Evolutionary conservation across 2,113 vertebrate genomes (phyloP), one percentile per base, ranked within the genome.

Genomic region (Menura novaehollandiae): DNA sequence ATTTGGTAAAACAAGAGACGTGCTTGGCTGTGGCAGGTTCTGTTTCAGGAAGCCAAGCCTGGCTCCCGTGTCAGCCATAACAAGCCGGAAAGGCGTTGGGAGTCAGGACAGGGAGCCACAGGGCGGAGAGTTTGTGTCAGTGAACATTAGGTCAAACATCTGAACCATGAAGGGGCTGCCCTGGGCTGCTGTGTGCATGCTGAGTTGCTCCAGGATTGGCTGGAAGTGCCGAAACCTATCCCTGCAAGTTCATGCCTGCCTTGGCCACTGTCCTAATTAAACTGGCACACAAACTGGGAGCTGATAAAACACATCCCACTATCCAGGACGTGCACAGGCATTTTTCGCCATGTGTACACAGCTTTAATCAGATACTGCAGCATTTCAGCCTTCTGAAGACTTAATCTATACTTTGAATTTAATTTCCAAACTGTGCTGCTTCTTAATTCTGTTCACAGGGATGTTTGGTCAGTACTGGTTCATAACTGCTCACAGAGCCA

Each of bases 221-320:
- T 94, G 78, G 35, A 78, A 60, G 69, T 86, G 89, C 58, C 4
- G 15, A 85, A 87, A 89, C 6, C 1, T 27, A 79, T 66, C 78
- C 86, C 67, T 85, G 69, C 78, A 52, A 93, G 91, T 49, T 84
- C 62, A 37, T 56, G 37, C 81, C 62, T 91, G 84, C 95, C 90
- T 94, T 93, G 92, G 96, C 91, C 77, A 35, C 52, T 53, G 78
- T 72, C 93, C 94, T 96, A 89, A 95, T 93, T 91, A 91, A 91
- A 95, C 66, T 79, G 89, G 84, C 91, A 95, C 1, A 1, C 60
- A 56, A 72, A 51, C 56, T 1, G 5, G 69, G 84, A 85, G 73
- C 84, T 77, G 84, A 89, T 64, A 68, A 60, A 84, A 71, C 87
- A 68, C 56, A 95, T 82, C 77, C 60, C 49, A 32, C 80, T 32